Base-by-base conservation (phyloP, 2,797 vertebrate genomes). In the Pitangus sulphuratus region DNA sequence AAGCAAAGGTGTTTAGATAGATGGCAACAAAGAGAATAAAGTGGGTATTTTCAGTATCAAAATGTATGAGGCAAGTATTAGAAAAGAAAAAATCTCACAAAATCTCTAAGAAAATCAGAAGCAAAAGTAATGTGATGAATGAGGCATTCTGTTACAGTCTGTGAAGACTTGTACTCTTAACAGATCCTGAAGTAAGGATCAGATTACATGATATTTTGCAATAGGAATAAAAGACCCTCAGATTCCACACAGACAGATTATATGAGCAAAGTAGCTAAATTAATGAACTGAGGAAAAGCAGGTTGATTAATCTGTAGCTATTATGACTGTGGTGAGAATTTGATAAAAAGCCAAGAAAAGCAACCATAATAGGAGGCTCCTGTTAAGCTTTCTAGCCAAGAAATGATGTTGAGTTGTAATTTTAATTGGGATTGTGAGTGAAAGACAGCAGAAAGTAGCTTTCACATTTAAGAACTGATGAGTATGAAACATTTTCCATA, bases 331-430 rank as follows among this genome's bases (percentile, higher is more conserved):
- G 31, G 65, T 69, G 72, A 87, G 82, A 47, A 75, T 85, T 85
- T 92, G 87, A 62, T 75, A 90, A 76, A 7, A 60, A 92, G 56
- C 84, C 88, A 95, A 96, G n/a, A 66, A 93, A 89, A 93, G 35
- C 57, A 91, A 64, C 31, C 11, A 10, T 78, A 74, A 42, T 57
- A 90, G 17, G 60, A 50, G 70, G 11, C 37, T 83, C 54, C 37
- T 74, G 44, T 71, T 87, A 90, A 61, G n/a, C 5, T 61, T 92
- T 78, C n/a, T 84, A 84, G 45, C 28, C 72, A 50, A 83, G 65
- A 78, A 85, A 89, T 0, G 0, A 69, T 37, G n/a, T 61, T 58
- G 53, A 71, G 20, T 47, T 85, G 22, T 58, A 84, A 48, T 87
- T 92, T 92, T 87, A 87, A 71, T 86, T 76, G 72, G 24, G 39